Percentiles rank a stretch among this genome's conserved stretches.
phyloP scores from a whole-genome alignment of 2,113 vertebrate species.

The Chroicocephalus ridibundus region DNA sequence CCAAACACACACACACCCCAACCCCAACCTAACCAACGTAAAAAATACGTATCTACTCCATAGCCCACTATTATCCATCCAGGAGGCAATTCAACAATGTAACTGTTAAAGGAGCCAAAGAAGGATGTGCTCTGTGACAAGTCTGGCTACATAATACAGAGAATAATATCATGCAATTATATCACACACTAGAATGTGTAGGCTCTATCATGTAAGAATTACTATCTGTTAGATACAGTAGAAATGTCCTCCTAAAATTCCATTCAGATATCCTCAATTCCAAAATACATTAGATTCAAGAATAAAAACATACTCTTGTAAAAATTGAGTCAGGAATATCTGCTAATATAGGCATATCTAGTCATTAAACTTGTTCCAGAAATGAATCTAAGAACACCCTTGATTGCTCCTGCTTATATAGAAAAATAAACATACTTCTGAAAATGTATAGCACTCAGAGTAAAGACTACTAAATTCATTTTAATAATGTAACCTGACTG shows the following conservation, averaged over 20 bases:
- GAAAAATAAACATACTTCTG: background rate
- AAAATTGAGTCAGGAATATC: background rate
- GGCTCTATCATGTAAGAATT: background rate
- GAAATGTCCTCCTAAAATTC: background rate
- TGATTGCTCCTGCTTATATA: background rate
- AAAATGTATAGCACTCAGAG: background rate
- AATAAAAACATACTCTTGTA: background rate
- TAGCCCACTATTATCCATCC: background rate
- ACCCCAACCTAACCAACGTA: background rate
- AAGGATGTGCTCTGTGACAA: background rate
- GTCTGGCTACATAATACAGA: background rate
- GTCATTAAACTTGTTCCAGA: background rate
- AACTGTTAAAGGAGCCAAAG: background rate
- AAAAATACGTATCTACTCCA: background rate
- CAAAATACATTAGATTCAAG: background rate
- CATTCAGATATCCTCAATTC: background rate
- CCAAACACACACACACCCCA: background rate
- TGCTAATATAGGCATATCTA: background rate
- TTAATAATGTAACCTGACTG: conserved; percentile 6
- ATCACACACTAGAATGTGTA: rapidly evolving
- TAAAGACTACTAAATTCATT: background rate
- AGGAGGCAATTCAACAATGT: background rate
- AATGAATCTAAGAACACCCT: background rate
- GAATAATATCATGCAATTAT: background rate
- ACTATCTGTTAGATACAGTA: background rate